phyloP scores from a whole-genome alignment of 2,113 vertebrate genomes.

The western clawed frog (Xenopus tropicalis) region UCB_Xtro_10.0 CM004451.2:8228501-8229000 shows the following conservation, averaged over 20 bases:
- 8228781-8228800: too few relatives aligned
- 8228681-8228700: conserved; percentile 6
- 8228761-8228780: neutral
- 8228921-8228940: conserved; percentile 8
- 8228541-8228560: too few relatives aligned
- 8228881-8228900: neutral
- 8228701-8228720: neutral
- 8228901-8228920: neutral
- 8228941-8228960: neutral
- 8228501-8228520: too few relatives aligned
- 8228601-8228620: too few relatives aligned
- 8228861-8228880: neutral
- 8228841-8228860: neutral
- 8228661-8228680: conserved; percentile 2
- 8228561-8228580: too few relatives aligned
- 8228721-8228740: conserved; percentile 1
- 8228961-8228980: conserved; percentile 23
- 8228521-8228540: too few relatives aligned
- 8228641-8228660: neutral
- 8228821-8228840: too few relatives aligned
- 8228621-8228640: neutral
- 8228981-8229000: conserved; percentile 23
- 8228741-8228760: conserved; percentile 13
- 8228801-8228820: too few relatives aligned
- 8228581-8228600: too few relatives aligned